Base-by-base conservation (phyloP, 64 coral and sea anemone species). In the Actinia tenebrosa region DNA sequence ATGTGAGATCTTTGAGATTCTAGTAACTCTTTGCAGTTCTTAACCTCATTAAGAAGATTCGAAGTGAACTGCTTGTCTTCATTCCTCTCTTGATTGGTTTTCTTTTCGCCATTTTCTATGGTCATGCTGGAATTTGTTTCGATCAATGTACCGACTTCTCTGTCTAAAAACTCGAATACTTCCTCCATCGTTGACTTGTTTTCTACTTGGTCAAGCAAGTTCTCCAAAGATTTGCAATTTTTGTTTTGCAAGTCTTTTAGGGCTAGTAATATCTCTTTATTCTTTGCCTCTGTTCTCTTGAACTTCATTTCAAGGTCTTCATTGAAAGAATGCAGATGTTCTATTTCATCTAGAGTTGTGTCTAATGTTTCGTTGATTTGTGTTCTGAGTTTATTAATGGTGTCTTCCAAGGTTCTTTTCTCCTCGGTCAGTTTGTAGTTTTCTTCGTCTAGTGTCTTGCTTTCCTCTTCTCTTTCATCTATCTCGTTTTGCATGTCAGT, bases 261-360 rank as follows among this genome's bases (percentile, higher is more conserved):
- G 23, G 54, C 16, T n/a, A 83, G 88, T 16, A 30, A 68, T 42
- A 97, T 26, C 14, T 90, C 71, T 61, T 83, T 84, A 5, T 90
- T 80, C 15, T 97, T 75, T 10, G 80, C 82, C 45, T 93, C 88
- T 27, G 77, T 15, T 22, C 68, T 60, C 3, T 93, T 69, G 7
- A 93, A 61, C 80, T 77, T 93, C 7, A 25, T 50, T 72, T 93
- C 79, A 71, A 99, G 50, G 56, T 89, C 82, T 56, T 95, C 82
- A 16, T 95, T 99, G n/a, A 91, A 63, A 2, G 30, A 62, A 20
- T 95, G 93, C 78, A 99, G 59, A 10, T 95, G 90, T 71, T 99
- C 97, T 44, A 99, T 99, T 91, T 99, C 97, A 54, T 99, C 97
- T 46, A 99, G 88, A 47, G 84, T 99, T 17, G 97, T 95, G 75